phyloP scores from a whole-genome alignment of 2,888 invertebrate species.

The Lasioglossum vierecki region DNA sequence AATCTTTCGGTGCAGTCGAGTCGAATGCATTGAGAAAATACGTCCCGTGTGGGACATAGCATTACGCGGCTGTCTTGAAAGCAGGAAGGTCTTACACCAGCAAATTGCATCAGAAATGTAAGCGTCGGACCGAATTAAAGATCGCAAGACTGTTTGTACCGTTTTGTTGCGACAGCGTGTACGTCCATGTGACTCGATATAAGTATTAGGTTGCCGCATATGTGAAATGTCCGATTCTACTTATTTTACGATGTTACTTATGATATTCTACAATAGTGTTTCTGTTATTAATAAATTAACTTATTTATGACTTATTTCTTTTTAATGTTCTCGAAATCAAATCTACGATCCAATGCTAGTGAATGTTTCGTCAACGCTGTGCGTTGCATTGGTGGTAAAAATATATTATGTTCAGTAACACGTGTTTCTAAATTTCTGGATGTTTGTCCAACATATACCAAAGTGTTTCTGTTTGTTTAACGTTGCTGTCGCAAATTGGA shows the following conservation, averaged over 20 bases:
- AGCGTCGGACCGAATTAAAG: not conserved
- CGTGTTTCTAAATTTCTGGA: no score
- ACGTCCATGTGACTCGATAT: not conserved
- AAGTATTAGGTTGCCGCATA: not conserved
- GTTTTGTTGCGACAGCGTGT: not conserved
- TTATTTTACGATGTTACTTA: no score
- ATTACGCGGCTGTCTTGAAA: not conserved
- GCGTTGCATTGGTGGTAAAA: no score
- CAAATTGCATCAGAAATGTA: not conserved
- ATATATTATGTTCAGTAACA: no score
- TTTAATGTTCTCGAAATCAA: no score
- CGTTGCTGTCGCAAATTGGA: not conserved
- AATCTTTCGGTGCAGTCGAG: not conserved
- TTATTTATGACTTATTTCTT: no score
- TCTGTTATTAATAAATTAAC: no score
- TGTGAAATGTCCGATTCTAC: not conserved
- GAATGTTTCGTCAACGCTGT: no score
- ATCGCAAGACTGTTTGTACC: not conserved
- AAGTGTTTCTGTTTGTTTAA: not conserved
- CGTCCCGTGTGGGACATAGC: not conserved
- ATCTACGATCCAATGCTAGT: no score
- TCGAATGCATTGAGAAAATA: not conserved
- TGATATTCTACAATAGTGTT: no score
- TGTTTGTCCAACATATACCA: no score
- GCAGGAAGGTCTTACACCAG: not conserved